A percentile compares a stretch with the other conserved stretches of the same genome.
Conservation (phyloP, 1,140 invertebrate species). For the Teleogryllus occipitalis region DNA sequence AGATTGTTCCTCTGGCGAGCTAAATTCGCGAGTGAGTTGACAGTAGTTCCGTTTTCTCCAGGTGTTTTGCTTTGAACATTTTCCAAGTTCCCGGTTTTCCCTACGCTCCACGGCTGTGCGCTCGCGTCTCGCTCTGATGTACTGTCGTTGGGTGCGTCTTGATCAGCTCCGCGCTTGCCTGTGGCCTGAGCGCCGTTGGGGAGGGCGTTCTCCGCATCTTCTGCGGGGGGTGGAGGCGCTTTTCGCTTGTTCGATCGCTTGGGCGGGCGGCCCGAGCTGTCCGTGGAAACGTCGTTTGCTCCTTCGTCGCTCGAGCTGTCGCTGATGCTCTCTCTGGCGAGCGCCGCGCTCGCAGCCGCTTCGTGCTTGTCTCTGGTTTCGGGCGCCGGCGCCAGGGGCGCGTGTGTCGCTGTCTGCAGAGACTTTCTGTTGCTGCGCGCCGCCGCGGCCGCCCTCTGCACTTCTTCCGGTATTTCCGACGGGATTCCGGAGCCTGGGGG, state of each 20-base stretch:
- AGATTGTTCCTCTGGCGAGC: not conserved
- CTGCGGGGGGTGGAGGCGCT: conserved; percentile 55
- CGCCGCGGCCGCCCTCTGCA: conserved; percentile 58
- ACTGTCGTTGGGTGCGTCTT: not conserved
- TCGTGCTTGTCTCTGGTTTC: conserved; percentile 20
- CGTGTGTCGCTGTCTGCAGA: conserved; percentile 8
- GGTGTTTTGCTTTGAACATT: not conserved
- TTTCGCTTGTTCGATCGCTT: conserved; percentile 52
- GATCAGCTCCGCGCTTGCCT: not conserved
- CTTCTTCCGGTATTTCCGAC: conserved; percentile 53
- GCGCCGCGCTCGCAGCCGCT: conserved; percentile 15
- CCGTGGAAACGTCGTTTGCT: conserved; percentile 31
- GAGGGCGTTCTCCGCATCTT: conserved; percentile 20
- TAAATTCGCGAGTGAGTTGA: conserved; percentile 2
- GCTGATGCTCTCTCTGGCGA: not conserved
- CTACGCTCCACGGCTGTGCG: not conserved
- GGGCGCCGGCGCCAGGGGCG: conserved; percentile 14
- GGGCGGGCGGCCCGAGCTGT: conserved; percentile 33
- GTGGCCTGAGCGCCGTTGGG: too few species aligned
- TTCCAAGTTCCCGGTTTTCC: not conserved
- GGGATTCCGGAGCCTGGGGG: not conserved
- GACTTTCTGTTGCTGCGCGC: conserved; percentile 50
- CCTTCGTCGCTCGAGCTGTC: conserved; percentile 20
- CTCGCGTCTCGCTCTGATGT: too few species aligned
- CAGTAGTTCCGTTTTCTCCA: not conserved